Percentiles rank a stretch among this genome's conserved stretches.
Evolutionary conservation across 2,888 invertebrate genomes (phyloP).

Genomic region (Deilephila porcellus): DNA sequence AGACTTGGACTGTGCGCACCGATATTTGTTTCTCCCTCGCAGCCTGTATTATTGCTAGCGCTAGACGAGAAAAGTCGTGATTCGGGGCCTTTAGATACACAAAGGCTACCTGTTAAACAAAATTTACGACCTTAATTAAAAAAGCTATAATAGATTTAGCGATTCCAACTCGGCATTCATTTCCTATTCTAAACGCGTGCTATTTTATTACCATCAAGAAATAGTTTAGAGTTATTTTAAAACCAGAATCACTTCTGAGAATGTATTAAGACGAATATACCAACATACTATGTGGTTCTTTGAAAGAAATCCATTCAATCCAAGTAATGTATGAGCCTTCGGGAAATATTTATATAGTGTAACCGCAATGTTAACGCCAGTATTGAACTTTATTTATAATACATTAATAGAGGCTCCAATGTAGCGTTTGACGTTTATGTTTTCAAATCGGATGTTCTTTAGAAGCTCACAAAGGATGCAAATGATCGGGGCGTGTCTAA

Average conservation of each 20-base stretch:
- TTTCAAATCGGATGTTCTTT: neutral
- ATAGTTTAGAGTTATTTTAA: neutral
- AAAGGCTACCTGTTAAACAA: slow-evolving; percentile 88
- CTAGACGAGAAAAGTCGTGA: slow-evolving; percentile 90
- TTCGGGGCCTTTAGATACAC: slow-evolving; percentile 92
- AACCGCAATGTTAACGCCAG: neutral
- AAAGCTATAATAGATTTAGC: neutral
- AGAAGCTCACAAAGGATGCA: neutral
- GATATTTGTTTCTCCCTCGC: slow-evolving; percentile 89
- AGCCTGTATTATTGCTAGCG: slow-evolving; percentile 90
- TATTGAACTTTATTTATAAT: neutral
- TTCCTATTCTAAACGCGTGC: neutral
- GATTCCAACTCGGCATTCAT: slow-evolving; percentile 12
- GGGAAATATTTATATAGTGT: neutral
- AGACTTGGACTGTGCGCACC: slow-evolving; percentile 84
- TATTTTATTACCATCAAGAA: neutral
- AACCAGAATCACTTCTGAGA: neutral
- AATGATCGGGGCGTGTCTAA: neutral
- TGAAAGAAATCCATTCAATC: neutral
- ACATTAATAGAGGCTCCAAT: no score
- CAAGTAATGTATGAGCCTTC: neutral
- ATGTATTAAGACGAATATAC: neutral
- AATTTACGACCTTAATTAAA: slow-evolving; percentile 30
- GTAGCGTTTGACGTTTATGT: no score
- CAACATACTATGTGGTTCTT: neutral